A percentile compares a stretch with the other conserved stretches of the same genome.
These are phyloP conservation scores for Caenorhabditis sp. DNA, from an alignment of 2,888 invertebrate species.

Conservation along the genomic window DNA sequence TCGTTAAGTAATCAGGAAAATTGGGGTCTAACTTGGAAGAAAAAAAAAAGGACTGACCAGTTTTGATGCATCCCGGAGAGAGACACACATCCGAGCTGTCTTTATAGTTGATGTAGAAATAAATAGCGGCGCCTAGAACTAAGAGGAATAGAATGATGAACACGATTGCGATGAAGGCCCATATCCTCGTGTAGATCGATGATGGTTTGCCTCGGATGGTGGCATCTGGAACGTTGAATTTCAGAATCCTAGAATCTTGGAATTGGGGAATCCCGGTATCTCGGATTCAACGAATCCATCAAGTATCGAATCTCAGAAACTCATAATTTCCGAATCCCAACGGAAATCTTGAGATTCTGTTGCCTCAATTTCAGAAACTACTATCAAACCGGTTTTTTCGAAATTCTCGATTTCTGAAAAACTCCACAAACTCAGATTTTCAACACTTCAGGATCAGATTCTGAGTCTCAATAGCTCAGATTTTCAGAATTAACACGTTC, in stretches of 20 bases:
- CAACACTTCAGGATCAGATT: neutral
- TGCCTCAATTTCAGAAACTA: no score
- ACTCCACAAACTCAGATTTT: neutral
- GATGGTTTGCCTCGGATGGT: neutral
- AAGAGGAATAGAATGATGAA: conserved; percentile 63
- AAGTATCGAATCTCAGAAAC: neutral
- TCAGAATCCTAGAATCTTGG: neutral
- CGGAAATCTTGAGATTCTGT: no score
- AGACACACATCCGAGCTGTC: conserved; percentile 76
- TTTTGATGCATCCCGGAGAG: conserved; percentile 81
- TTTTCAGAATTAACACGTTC: neutral
- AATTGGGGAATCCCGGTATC: no score
- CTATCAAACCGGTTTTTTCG: no score
- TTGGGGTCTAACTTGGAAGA: no score
- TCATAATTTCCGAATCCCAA: neutral
- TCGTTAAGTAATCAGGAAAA: neutral
- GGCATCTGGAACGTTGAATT: conserved; percentile 36
- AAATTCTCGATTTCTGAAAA: neutral
- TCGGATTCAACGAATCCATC: no score
- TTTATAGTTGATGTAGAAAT: conserved; percentile 67
- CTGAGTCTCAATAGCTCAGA: no score
- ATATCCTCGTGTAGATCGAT: conserved; percentile 62
- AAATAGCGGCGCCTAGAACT: conserved; percentile 67
- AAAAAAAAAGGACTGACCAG: no score
- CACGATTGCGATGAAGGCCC: conserved; percentile 59